A percentile compares a stretch with the other conserved stretches of the same genome.
Evolutionary conservation across 2,888 invertebrate genomes (phyloP).

Genomic region (Tineola bisselliella): DNA sequence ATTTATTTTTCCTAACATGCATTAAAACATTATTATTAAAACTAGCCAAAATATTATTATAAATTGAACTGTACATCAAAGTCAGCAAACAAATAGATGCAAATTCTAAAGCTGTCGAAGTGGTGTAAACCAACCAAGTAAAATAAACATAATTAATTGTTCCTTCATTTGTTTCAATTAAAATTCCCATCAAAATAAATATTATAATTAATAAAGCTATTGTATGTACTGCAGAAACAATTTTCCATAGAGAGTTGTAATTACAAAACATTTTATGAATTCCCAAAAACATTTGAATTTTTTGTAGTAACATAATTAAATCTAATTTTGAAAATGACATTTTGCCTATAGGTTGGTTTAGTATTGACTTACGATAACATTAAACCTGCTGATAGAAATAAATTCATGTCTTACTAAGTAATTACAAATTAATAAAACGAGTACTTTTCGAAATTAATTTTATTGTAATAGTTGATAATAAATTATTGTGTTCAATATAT

Average conservation of each 20-base stretch:
- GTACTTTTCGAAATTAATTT: no score
- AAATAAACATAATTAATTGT: background rate
- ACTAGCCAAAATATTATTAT: background rate
- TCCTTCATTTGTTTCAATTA: background rate
- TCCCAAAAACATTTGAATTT: background rate
- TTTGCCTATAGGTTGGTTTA: no score
- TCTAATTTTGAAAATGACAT: background rate
- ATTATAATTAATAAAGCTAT: background rate
- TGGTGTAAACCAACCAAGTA: background rate
- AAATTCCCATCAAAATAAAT: background rate
- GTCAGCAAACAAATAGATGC: background rate
- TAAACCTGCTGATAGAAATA: no score
- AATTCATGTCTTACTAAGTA: no score
- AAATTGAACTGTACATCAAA: background rate
- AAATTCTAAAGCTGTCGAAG: background rate
- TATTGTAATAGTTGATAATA: no score
- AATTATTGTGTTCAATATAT: no score
- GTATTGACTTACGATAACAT: no score
- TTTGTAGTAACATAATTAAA: background rate
- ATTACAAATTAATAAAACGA: no score
- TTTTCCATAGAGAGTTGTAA: background rate
- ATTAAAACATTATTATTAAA: background rate
- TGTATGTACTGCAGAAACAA: background rate
- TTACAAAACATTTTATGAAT: background rate
- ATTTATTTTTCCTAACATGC: background rate